Evolutionary conservation across 2,113 vertebrate genomes (phyloP).

Genomic region (Bagarius yarrelli): DNA sequence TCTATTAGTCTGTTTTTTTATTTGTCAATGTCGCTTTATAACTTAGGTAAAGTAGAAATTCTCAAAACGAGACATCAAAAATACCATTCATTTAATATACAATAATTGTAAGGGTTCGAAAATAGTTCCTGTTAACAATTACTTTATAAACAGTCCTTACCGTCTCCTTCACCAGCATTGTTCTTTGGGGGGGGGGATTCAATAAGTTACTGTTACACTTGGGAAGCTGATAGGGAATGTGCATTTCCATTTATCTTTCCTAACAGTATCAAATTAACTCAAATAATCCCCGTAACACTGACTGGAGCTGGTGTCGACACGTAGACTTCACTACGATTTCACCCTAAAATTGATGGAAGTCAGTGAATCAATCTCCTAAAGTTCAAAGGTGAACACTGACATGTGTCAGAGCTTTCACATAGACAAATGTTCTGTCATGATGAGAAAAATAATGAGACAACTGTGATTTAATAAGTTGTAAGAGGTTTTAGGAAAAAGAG

Average conservation of each 20-base stretch:
- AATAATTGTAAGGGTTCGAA: too few relatives aligned
- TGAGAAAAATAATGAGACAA: conserved; percentile 62
- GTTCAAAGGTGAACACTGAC: conserved; percentile 68
- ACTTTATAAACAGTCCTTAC: not conserved
- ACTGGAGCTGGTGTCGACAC: conserved; percentile 58
- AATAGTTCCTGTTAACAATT: not conserved
- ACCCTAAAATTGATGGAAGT: conserved; percentile 60
- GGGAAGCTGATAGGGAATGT: conserved; percentile 1
- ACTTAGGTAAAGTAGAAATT: not conserved
- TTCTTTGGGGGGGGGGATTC: not conserved
- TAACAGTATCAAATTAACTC: conserved; percentile 54
- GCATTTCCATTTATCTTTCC: conserved; percentile 9
- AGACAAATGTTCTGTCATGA: conserved; percentile 49
- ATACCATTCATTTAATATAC: too few relatives aligned
- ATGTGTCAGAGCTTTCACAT: conserved; percentile 13
- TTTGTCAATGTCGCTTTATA: not conserved
- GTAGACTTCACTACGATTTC: conserved; percentile 57
- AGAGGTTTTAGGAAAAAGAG: too few relatives aligned
- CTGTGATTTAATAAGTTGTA: not conserved
- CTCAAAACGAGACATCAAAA: not conserved
- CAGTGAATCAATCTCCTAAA: conserved; percentile 63
- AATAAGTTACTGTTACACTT: conserved; percentile 51
- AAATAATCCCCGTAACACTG: conserved; percentile 50
- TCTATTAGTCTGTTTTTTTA: not conserved
- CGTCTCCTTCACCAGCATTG: too few relatives aligned